Conservation (phyloP, 2,113 vertebrate genomes). For the Vireo altiloquus region DNA sequence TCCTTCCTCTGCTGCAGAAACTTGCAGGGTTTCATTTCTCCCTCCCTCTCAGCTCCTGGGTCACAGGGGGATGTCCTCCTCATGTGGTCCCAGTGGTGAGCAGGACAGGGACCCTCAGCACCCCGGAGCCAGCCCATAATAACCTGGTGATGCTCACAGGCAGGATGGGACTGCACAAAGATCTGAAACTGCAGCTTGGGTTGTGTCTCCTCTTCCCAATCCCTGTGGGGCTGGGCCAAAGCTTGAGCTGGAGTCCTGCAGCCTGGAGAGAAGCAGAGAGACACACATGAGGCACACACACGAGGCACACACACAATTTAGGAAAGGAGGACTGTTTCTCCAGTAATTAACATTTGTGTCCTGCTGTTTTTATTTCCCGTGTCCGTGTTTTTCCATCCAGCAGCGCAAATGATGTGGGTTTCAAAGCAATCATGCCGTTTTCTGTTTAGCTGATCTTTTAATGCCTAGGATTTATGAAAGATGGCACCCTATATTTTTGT, state of each 20-base stretch:
- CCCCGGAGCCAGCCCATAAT: not conserved
- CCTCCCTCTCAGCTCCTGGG: not conserved
- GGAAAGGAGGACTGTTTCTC: not conserved
- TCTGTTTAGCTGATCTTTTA: slow-evolving; percentile 19
- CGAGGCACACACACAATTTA: accelerated
- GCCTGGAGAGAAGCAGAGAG: not conserved
- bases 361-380: not conserved
- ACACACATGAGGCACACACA: no score
- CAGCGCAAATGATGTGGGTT: not conserved
- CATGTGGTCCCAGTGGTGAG: no score
- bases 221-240: not conserved
- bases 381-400: not conserved
- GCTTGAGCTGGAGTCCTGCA: not conserved
- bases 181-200: not conserved
- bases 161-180: no score
- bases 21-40: not conserved
- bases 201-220: not conserved
- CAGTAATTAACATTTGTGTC: not conserved
- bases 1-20: not conserved
- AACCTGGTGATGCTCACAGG: not conserved
- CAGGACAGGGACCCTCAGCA: not conserved
- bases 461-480: not conserved
- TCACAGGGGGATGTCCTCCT: accelerated
- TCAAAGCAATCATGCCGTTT: not conserved
- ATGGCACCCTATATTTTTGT: slow-evolving; percentile 31